These are phyloP conservation scores for Leptinotarsa undecemlineata DNA, from an alignment of 1,140 invertebrate species.

Conservation along the genomic window DNA sequence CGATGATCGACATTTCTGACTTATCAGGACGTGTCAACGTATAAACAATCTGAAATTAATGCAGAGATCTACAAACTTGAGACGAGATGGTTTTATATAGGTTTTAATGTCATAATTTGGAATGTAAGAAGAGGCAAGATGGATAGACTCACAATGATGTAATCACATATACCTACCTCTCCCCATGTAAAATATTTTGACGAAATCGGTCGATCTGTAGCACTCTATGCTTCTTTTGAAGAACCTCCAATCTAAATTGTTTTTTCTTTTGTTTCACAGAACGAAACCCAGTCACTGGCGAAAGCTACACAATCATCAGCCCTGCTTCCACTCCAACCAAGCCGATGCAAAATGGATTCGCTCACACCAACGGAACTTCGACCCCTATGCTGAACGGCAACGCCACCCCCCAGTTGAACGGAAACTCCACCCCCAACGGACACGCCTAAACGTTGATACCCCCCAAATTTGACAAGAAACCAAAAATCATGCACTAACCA, in stretches of 20 bases:
- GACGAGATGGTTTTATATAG: no score
- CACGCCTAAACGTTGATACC: constrained; percentile 5
- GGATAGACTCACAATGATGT: not conserved
- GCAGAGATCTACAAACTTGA: not conserved
- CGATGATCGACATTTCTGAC: no score
- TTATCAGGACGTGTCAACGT: no score
- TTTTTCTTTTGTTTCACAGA: constrained; percentile 43
- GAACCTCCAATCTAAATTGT: not conserved
- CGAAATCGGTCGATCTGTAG: no score
- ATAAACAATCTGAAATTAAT: not conserved
- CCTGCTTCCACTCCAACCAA: constrained; percentile 49
- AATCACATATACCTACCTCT: not conserved
- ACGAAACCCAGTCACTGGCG: constrained; percentile 54
- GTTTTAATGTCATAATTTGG: no score
- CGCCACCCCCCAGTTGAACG: constrained; percentile 17
- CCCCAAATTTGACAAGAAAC: not conserved
- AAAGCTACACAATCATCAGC: constrained; percentile 49
- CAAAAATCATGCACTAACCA: constrained; percentile 19
- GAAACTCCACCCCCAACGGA: constrained; percentile 27
- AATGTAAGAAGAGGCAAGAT: no score
- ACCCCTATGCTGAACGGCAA: constrained; percentile 22
- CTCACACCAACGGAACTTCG: constrained; percentile 17
- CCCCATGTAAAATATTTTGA: no score
- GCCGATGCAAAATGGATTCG: constrained; percentile 27
- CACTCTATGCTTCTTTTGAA: no score